phyloP scores from a whole-genome alignment of 2,113 vertebrate species.

The Aegotheles bennettii region DNA sequence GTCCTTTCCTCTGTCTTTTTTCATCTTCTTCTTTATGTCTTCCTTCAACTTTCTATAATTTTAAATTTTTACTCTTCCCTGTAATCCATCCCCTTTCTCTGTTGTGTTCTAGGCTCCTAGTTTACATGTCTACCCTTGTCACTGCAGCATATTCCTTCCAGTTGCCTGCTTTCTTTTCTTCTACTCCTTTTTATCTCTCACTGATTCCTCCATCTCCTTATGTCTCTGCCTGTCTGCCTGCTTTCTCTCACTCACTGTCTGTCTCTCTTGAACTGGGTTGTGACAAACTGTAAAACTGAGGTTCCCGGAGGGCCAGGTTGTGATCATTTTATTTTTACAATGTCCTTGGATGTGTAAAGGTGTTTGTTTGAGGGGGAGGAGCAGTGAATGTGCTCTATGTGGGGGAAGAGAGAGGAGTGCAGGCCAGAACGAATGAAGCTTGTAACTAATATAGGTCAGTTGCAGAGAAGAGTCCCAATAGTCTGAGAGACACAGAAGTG shows the following conservation, averaged over 20 bases:
- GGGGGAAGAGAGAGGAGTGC: constrained; percentile 47
- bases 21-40: not conserved
- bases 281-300: constrained; percentile 58
- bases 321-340: constrained; percentile 77
- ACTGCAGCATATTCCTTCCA: not conserved
- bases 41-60: not conserved
- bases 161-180: not conserved
- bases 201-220: not conserved
- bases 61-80: not conserved
- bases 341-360: constrained; percentile 72
- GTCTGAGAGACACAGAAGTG: constrained; percentile 23
- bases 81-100: not conserved
- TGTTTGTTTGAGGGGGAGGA: constrained; percentile 67
- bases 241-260: constrained; percentile 13
- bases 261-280: constrained; percentile 63
- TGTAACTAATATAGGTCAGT: constrained; percentile 70
- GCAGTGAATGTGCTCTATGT: constrained; percentile 26
- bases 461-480: constrained; percentile 37
- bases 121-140: not conserved
- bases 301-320: constrained; percentile 64
- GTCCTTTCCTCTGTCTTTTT: not conserved
- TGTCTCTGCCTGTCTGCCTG: not conserved
- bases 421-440: constrained; percentile 58
- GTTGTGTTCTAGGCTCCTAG: not conserved
- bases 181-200: not conserved